These are phyloP conservation scores for Eulimnadia texana DNA, from an alignment of 1,140 invertebrate species.

Conservation along the genomic window DNA sequence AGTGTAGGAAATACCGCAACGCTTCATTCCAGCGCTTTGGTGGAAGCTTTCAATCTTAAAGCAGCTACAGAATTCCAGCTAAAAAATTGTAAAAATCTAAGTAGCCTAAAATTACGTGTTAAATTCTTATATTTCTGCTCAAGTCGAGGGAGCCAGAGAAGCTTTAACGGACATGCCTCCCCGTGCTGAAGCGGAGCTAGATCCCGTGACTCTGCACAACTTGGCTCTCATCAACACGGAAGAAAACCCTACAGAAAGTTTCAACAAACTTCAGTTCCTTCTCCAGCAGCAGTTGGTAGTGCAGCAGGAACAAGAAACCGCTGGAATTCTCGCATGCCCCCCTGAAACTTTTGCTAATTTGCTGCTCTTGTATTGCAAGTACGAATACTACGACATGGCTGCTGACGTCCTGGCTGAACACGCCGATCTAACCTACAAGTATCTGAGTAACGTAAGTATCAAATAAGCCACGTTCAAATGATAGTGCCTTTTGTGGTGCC, in stretches of 20 bases:
- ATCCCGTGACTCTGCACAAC: constrained; percentile 96
- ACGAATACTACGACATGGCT: constrained; percentile 93
- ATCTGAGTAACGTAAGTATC: constrained; percentile 62
- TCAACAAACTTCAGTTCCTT: constrained; percentile 93
- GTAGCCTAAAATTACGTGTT: too few relatives aligned
- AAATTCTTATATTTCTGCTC: too few relatives aligned
- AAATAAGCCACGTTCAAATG: background rate
- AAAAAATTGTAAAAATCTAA: constrained; percentile 60
- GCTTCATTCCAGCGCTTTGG: constrained; percentile 87
- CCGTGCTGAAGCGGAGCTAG: constrained; percentile 87
- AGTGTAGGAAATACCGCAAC: constrained; percentile 95
- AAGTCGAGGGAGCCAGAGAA: constrained; percentile 80
- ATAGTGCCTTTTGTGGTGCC: too few relatives aligned
- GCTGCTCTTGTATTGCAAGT: constrained; percentile 87
- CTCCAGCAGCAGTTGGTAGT: constrained; percentile 50
- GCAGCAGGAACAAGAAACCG: constrained; percentile 17
- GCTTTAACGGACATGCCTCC: constrained; percentile 97
- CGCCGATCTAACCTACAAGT: constrained; percentile 91
- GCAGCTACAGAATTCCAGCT: constrained; percentile 95
- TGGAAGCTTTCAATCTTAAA: constrained; percentile 97
- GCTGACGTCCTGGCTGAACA: constrained; percentile 97
- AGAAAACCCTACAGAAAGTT: constrained; percentile 73
- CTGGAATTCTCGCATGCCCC: constrained; percentile 48
- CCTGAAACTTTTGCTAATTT: constrained; percentile 96
- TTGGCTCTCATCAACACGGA: constrained; percentile 93